phyloP scores from a whole-genome alignment of 2,888 invertebrate species.

The Oligia fasciuncula region DNA sequence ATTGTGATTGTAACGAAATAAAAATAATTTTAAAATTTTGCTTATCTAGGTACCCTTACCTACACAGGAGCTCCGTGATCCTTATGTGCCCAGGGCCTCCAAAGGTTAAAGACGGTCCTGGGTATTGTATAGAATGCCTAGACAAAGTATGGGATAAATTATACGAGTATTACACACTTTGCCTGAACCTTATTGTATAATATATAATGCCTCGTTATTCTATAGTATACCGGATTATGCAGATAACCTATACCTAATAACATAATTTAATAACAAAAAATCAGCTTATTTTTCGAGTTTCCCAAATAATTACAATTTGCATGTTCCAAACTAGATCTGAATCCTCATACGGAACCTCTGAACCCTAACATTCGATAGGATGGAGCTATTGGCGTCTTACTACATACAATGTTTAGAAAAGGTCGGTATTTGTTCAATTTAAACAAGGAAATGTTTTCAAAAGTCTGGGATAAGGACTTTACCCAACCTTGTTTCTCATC shows the following conservation, averaged over 20 bases:
- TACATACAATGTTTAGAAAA: constrained; percentile 33
- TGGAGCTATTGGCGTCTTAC: constrained; percentile 15
- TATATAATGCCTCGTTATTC: not conserved
- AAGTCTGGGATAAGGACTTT: constrained; percentile 52
- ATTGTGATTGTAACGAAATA: no score
- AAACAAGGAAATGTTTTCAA: constrained; percentile 55
- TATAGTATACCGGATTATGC: not conserved
- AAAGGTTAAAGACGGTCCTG: not conserved
- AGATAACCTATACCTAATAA: not conserved
- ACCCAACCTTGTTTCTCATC: constrained; percentile 72
- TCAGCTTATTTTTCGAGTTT: constrained; percentile 22
- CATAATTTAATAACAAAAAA: not conserved
- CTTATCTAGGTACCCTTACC: no score
- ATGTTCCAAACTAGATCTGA: constrained; percentile 67
- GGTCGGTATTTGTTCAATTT: constrained; percentile 40
- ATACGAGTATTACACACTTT: not conserved
- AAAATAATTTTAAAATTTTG: no score
- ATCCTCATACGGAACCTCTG: constrained; percentile 28
- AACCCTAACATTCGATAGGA: constrained; percentile 35
- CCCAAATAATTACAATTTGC: constrained; percentile 70
- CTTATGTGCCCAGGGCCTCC: no score
- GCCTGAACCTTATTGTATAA: not conserved
- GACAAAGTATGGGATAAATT: not conserved
- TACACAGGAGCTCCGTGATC: no score
- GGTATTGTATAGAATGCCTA: not conserved